phyloP scores from a whole-genome alignment of 92 coral and sea anemone genomes.

The Nematostella vectensis region DNA sequence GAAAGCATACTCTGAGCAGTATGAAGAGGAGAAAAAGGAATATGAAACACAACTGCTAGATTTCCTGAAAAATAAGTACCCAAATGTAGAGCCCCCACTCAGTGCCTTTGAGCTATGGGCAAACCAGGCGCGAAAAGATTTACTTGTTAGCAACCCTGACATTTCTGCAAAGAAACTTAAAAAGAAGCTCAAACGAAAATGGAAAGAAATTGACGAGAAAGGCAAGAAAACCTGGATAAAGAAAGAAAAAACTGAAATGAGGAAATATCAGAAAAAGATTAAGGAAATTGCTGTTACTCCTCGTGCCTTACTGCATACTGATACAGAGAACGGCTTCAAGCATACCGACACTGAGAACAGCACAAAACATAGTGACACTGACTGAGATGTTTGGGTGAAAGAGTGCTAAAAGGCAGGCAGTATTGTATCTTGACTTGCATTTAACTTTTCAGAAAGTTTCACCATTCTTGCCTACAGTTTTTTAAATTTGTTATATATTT shows the following conservation, averaged over 20 bases:
- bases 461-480: too few relatives aligned
- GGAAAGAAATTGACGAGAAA: constrained; percentile 44
- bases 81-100: constrained; percentile 37
- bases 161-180: constrained; percentile 44
- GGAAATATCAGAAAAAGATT: constrained; percentile 8
- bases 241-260: constrained; percentile 16
- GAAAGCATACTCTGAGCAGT: constrained; percentile 29
- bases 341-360: too few relatives aligned
- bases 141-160: constrained; percentile 28
- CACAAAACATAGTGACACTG: too few relatives aligned
- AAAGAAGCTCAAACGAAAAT: constrained; percentile 38
- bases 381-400: too few relatives aligned
- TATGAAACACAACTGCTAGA: constrained; percentile 29
- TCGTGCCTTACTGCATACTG: too few relatives aligned
- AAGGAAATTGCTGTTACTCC: too few relatives aligned
- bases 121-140: constrained; percentile 6
- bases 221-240: constrained; percentile 36
- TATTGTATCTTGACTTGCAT: too few relatives aligned
- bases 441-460: too few relatives aligned
- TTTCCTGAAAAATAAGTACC: constrained; percentile 20
- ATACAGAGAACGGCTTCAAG: too few relatives aligned
- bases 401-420: too few relatives aligned
- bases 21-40: constrained; percentile 19
- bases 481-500: too few relatives aligned
- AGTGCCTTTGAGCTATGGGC: constrained; percentile 56